Percentiles rank a stretch among this genome's conserved stretches.
phyloP scores from a whole-genome alignment of 2,797 vertebrate species.

The Manis crassicaudata region DNA sequence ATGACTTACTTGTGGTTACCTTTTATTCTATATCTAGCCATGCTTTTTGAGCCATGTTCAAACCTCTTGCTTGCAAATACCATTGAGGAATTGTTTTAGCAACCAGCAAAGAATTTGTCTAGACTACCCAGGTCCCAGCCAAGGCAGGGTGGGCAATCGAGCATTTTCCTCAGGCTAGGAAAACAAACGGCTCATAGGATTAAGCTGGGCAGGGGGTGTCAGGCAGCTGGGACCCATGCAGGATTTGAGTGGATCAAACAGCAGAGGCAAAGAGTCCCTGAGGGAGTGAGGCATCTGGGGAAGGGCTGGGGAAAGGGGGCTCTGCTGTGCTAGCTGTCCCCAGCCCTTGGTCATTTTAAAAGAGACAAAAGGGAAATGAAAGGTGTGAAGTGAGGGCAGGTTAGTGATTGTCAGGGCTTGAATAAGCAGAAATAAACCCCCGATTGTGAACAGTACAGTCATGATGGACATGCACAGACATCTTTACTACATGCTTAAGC shows the following conservation, averaged over 20 bases:
- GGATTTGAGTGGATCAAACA: neutral
- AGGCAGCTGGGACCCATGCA: neutral
- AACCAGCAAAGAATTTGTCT: neutral
- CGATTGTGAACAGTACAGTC: neutral
- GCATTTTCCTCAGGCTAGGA: neutral
- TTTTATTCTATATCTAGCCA: neutral
- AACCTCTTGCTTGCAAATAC: neutral
- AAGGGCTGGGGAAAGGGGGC: neutral
- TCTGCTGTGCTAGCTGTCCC: neutral
- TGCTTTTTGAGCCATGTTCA: neutral
- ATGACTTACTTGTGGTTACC: neutral
- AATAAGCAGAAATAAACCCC: neutral
- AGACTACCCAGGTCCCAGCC: neutral
- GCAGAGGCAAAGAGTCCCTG: neutral
- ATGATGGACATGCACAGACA: neutral
- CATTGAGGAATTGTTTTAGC: neutral
- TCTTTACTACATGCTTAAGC: neutral
- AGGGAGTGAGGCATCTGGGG: neutral
- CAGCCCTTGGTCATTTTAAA: neutral
- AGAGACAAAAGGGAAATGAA: neutral
- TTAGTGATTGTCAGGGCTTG: neutral
- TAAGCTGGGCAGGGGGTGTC: neutral
- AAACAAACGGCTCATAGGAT: neutral
- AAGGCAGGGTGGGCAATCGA: neutral
- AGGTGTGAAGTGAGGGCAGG: neutral